These are phyloP conservation scores for Triplophysa yarkandensis DNA, from an alignment of 2,797 vertebrate species.

Conservation along the genomic window DNA sequence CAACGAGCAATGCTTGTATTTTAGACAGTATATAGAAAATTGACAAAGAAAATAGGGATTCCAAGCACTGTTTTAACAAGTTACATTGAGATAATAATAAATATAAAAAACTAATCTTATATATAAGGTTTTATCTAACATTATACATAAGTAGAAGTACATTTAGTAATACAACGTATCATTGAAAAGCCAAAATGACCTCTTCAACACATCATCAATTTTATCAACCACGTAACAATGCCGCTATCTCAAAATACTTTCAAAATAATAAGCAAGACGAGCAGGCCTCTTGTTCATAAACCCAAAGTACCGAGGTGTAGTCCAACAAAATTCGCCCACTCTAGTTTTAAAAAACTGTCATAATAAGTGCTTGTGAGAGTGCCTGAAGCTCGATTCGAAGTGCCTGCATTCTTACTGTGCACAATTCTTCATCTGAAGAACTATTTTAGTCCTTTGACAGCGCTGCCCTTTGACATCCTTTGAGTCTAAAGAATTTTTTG, in stretches of 20 bases:
- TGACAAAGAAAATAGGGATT: not conserved
- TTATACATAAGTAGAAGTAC: not conserved
- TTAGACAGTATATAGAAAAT: not conserved
- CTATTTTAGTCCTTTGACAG: constrained; percentile 47
- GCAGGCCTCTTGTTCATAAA: not conserved
- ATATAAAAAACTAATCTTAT: too few relatives aligned
- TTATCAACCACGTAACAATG: constrained; percentile 3
- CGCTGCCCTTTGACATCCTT: constrained; percentile 64
- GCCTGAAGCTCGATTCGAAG: constrained; percentile 42
- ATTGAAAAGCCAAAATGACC: not conserved
- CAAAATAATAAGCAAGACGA: constrained; percentile 36
- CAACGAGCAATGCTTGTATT: constrained; percentile 7
- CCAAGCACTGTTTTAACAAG: not conserved
- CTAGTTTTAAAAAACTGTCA: constrained; percentile 50
- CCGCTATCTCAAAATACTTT: constrained; percentile 26
- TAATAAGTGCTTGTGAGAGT: constrained; percentile 57
- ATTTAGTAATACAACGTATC: not conserved
- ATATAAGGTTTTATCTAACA: too few relatives aligned
- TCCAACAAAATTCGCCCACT: constrained; percentile 51
- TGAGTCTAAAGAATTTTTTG: constrained; percentile 63
- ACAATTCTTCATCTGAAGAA: constrained; percentile 53
- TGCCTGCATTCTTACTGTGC: constrained; percentile 46
- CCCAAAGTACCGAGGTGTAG: constrained; percentile 47
- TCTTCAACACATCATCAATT: not conserved
- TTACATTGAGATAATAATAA: not conserved